These are phyloP conservation scores for Cuniculus paca DNA, from an alignment of 2,797 vertebrate genomes.

Conservation along the genomic window DNA sequence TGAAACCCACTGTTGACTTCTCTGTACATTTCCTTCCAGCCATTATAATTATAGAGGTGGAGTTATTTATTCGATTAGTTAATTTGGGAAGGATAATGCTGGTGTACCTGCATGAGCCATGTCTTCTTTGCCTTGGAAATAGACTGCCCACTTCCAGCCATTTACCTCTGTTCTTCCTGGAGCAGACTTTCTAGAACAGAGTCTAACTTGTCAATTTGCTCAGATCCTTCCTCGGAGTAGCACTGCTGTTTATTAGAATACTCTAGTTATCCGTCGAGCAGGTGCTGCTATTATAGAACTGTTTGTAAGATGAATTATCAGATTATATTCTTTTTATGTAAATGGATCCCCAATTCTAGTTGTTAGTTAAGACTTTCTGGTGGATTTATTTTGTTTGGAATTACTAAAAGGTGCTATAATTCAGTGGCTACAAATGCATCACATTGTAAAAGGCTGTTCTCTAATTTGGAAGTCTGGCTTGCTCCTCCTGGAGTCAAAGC, in stretches of 20 bases:
- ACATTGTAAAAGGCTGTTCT: constrained; percentile 33
- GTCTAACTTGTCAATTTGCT: background rate
- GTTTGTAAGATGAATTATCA: constrained; percentile 48
- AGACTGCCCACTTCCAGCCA: background rate
- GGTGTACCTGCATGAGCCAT: background rate
- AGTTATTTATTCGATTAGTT: background rate
- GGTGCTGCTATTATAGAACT: constrained; percentile 58
- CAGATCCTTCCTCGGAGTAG: background rate
- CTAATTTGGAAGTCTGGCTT: constrained; percentile 69
- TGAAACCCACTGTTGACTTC: background rate
- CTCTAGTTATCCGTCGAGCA: constrained; percentile 26
- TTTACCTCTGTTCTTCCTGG: background rate
- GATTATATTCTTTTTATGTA: constrained; percentile 51
- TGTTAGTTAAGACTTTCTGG: constrained; percentile 47
- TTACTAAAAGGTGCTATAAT: constrained; percentile 45
- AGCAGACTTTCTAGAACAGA: background rate
- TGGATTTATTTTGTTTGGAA: constrained; percentile 70
- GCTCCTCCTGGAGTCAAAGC: constrained; percentile 63
- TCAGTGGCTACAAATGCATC: constrained; percentile 50
- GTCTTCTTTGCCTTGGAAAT: background rate
- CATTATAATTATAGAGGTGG: background rate
- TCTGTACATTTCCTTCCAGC: background rate
- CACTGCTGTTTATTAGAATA: background rate
- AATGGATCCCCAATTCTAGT: constrained; percentile 39
- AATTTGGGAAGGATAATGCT: background rate